phyloP scores from a whole-genome alignment of 53 echinoderm and acorn worm genomes.

The Zoroaster sp. region DNA sequence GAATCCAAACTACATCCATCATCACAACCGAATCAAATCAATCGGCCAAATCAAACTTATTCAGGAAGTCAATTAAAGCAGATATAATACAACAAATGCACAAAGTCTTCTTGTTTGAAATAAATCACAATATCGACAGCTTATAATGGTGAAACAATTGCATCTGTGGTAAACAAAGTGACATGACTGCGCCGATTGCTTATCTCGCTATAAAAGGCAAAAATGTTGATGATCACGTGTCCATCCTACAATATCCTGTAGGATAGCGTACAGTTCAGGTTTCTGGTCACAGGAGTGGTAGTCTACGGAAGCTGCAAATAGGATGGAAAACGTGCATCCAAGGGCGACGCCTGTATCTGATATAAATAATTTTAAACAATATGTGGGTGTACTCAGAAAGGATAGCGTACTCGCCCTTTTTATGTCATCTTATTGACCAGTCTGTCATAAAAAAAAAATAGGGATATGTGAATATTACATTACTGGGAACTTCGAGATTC shows the following conservation, averaged over 20 bases:
- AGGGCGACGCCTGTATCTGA: neutral
- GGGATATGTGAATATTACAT: no score
- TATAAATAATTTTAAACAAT: neutral
- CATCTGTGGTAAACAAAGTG: no score
- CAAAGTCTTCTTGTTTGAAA: no score
- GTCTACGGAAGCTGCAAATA: slow-evolving; percentile 7
- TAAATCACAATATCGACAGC: neutral
- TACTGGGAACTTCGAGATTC: no score
- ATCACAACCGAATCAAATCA: neutral
- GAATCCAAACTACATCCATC: slow-evolving; percentile 1
- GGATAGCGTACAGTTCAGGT: neutral
- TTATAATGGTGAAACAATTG: neutral
- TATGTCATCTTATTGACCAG: no score
- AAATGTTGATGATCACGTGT: neutral
- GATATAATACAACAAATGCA: neutral
- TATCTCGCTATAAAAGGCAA: slow-evolving; percentile 10
- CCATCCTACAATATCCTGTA: neutral
- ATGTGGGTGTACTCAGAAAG: neutral
- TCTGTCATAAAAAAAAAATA: no score
- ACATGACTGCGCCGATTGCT: neutral
- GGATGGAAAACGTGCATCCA: no score
- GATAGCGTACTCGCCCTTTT: neutral
- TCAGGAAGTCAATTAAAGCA: neutral
- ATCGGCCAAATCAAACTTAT: neutral
- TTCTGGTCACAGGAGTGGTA: neutral